Conservation (phyloP, 2,113 vertebrate genomes). For the Ictalurus furcatus region DNA sequence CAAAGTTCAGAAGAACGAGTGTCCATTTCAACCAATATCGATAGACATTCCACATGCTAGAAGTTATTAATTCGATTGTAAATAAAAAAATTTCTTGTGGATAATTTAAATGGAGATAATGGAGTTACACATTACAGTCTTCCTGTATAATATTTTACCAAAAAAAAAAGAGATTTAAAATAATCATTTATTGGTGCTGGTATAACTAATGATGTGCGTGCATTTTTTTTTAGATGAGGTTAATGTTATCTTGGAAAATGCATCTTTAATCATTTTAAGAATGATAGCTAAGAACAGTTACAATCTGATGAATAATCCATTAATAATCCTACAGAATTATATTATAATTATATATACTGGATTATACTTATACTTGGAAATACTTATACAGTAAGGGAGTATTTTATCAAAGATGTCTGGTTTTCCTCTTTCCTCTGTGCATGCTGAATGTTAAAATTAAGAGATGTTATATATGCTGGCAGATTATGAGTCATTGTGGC, state of each 20-base stretch:
- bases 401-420: neutral
- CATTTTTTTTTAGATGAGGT: neutral
- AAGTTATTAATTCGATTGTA: neutral
- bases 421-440: neutral
- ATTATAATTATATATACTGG: neutral
- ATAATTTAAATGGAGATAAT: neutral
- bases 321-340: neutral
- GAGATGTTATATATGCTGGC: neutral
- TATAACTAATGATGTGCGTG: neutral
- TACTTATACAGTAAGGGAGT: too few species aligned
- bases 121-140: neutral
- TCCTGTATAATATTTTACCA: neutral
- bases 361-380: neutral
- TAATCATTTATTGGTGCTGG: neutral
- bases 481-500: conserved; percentile 20
- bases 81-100: neutral
- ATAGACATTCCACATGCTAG: neutral
- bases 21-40: neutral
- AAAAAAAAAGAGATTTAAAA: neutral
- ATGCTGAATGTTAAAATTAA: conserved; percentile 1
- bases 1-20: neutral
- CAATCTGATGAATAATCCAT: neutral
- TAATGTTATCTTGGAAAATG: neutral
- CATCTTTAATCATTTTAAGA: neutral
- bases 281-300: too few species aligned